These are phyloP conservation scores for Archocentrus centrarchus DNA, from an alignment of 2,113 vertebrate genomes.

Conservation along the genomic window DNA sequence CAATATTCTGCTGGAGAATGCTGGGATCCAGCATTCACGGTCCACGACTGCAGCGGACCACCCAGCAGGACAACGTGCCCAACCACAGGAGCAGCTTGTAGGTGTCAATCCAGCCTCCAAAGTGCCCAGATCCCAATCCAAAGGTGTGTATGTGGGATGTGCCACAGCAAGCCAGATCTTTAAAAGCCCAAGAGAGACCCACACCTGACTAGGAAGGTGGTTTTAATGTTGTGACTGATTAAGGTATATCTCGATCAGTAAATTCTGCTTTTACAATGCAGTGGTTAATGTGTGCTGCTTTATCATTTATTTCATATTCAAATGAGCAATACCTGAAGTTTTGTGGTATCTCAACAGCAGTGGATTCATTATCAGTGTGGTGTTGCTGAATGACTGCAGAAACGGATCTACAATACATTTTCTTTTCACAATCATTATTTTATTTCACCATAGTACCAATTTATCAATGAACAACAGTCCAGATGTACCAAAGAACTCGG, in stretches of 20 bases:
- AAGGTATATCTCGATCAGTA: background rate
- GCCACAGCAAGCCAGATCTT: background rate
- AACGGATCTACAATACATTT: background rate
- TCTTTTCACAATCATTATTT: background rate
- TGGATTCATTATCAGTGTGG: background rate
- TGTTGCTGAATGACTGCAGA: background rate
- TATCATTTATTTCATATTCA: background rate
- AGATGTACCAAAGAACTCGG: conserved; percentile 15
- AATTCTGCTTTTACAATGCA: background rate
- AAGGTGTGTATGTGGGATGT: background rate
- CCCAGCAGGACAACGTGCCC: background rate
- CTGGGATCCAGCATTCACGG: background rate
- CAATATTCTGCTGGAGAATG: background rate
- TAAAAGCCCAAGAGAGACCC: background rate
- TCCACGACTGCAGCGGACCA: background rate
- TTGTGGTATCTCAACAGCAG: background rate
- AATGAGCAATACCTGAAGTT: background rate
- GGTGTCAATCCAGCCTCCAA: too few species aligned
- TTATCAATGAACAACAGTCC: background rate
- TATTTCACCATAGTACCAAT: background rate
- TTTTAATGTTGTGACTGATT: background rate
- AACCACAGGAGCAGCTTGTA: background rate
- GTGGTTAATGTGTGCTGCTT: background rate
- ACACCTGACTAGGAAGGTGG: background rate
- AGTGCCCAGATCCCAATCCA: background rate